A percentile compares a stretch with the other conserved stretches of the same genome.
phyloP scores from a whole-genome alignment of 2,797 vertebrate species.

The Rousettus madagascariensis region DNA sequence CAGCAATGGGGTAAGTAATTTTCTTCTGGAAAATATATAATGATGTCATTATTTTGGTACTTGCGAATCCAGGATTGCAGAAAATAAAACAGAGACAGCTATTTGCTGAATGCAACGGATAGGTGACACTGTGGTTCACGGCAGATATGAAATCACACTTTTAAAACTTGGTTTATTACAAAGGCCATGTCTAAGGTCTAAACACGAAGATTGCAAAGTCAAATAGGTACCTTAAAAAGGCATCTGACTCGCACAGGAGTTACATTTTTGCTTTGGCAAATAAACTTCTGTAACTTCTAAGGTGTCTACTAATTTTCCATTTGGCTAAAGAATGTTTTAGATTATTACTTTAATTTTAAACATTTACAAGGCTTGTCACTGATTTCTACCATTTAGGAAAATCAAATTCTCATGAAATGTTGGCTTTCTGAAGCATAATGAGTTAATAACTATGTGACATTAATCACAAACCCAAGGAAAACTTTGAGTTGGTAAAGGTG shows the following conservation, averaged over 20 bases:
- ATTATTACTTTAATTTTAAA: conserved; percentile 38
- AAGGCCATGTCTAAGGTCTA: not conserved
- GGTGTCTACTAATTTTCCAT: conserved; percentile 20
- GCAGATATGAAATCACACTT: conserved; percentile 46
- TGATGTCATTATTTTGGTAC: conserved; percentile 86
- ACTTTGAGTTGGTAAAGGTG: not conserved
- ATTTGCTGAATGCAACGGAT: conserved; percentile 67
- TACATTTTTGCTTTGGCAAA: conserved; percentile 66
- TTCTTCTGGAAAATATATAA: conserved; percentile 81
- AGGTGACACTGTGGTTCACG: conserved; percentile 60
- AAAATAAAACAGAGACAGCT: conserved; percentile 76
- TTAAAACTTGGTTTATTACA: conserved; percentile 32
- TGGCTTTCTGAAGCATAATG: conserved; percentile 15
- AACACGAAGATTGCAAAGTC: conserved; percentile 58
- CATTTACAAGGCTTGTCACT: conserved; percentile 48
- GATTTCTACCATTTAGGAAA: conserved; percentile 54
- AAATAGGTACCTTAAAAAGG: conserved; percentile 54
- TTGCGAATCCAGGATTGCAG: conserved; percentile 70
- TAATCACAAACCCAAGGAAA: not conserved
- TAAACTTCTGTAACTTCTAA: conserved; percentile 50
- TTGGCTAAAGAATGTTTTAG: conserved; percentile 59
- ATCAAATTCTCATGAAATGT: conserved; percentile 36
- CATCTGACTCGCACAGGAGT: not conserved
- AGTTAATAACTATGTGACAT: conserved; percentile 21
- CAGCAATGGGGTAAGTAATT: conserved; percentile 79